Percentiles rank a stretch among this genome's conserved stretches.
phyloP scores from a whole-genome alignment of 2,113 vertebrate genomes.

The Rhea americana region DNA sequence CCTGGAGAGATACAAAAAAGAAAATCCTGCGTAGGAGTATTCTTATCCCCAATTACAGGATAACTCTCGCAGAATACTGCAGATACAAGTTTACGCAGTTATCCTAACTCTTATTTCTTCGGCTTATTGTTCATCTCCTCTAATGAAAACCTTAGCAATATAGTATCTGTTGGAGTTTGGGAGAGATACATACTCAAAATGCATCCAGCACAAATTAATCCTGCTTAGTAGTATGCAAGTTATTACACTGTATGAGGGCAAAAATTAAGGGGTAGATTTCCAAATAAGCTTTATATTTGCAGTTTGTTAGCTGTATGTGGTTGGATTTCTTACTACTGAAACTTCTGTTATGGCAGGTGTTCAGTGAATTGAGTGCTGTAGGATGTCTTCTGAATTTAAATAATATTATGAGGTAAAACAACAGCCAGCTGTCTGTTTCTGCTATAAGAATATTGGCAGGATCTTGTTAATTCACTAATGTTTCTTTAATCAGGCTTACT shows the following conservation, averaged over 20 bases:
- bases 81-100: not conserved
- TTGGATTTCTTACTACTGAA: not conserved
- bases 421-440: not conserved
- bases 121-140: not conserved
- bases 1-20: not conserved
- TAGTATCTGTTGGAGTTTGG: not conserved
- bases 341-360: not conserved
- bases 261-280: not conserved
- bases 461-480: not conserved
- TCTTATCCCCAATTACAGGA: not conserved
- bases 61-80: not conserved
- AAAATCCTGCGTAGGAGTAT: not conserved
- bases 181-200: accelerated
- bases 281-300: not conserved
- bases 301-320: not conserved
- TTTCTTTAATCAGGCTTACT: not conserved
- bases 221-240: not conserved
- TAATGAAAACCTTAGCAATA: not conserved
- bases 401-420: not conserved
- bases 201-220: not conserved
- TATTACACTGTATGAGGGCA: not conserved
- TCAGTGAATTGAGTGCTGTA: not conserved
- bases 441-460: not conserved
- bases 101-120: not conserved
- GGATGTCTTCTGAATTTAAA: not conserved